Evolutionary conservation across 2,888 invertebrate species (phyloP), one percentile per base, ranked within the genome.

Genomic region (Baccha elongata): DNA sequence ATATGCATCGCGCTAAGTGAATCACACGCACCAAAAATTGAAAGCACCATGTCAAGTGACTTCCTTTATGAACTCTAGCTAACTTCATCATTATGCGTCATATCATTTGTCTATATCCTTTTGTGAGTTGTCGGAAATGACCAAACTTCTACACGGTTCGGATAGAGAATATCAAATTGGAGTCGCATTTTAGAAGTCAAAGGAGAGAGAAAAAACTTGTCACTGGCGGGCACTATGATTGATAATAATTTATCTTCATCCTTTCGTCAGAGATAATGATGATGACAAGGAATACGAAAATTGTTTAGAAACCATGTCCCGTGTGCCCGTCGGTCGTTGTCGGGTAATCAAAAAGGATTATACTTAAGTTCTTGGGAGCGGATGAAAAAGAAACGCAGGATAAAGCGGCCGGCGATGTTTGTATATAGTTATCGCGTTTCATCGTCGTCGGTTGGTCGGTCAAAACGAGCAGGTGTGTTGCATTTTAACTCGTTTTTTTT

Each of bases 321-420:
- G 17, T 17, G 8, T 11, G 35, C 19, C 35, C 26, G 58, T 60
- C 37, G 15, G 60, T 44, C 60, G 26, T 35, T 58, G 23, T 53
- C 64, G 75, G 74, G 26, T 58, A 75, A 81, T 75, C 75, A 75
- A 75, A 81, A 81, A 71, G 81, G 81, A 71, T 81, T 81, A 81
- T 46, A 15, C 29, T 74, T 72, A 29, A 32, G 17, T 53, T 75
- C 35, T 8, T 35, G 35, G 48, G 21, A 19, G 42, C 15, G 44
- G 13, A 15, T 35, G 23, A 19, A 42, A 3, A 10, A 44, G 7
- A 10, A 23, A 11, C 40, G 17, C 15, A 50, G 15, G 64, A 53
- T 23, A 52, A 52, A 6, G 29, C 10, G 35, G 2, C 17, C 23
- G 50, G 44, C 53, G 35, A 11, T 65, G 52, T 19, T 32, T 1